Conservation (phyloP, 2,888 invertebrate genomes). For the Schrankia costaestrigalis region DNA sequence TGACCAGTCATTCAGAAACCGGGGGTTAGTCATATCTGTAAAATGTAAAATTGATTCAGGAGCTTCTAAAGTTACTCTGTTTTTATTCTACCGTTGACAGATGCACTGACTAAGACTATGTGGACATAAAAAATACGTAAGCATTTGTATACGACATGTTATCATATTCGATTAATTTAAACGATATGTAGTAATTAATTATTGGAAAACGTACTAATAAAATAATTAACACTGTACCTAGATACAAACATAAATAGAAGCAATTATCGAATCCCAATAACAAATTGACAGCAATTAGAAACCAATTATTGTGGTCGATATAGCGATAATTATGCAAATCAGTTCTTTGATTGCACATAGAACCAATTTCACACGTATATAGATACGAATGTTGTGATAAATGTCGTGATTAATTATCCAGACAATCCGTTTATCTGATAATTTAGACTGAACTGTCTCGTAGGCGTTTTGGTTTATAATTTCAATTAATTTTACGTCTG, state of each 20-base stretch:
- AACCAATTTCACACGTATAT: conserved; percentile 44
- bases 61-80: no score
- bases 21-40: no score
- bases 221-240: conserved; percentile 8
- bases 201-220: not conserved
- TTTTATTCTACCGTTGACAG: no score
- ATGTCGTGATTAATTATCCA: conserved; percentile 44
- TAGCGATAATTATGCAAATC: conserved; percentile 60
- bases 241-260: conserved; percentile 17
- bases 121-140: no score
- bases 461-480: conserved; percentile 22
- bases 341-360: conserved; percentile 52
- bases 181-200: not conserved
- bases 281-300: conserved; percentile 63
- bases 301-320: conserved; percentile 49
- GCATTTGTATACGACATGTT: no score
- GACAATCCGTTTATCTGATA: conserved; percentile 29
- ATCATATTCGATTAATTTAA: no score
- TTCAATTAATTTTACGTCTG: conserved; percentile 22
- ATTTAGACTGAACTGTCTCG: conserved; percentile 14
- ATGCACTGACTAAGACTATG: no score
- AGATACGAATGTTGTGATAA: conserved; percentile 30
- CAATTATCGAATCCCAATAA: conserved; percentile 36
- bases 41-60: no score
- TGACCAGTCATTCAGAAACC: no score